Evolutionary conservation across 1,140 invertebrate genomes (phyloP).

Genomic region (Oppia nitens): DNA sequence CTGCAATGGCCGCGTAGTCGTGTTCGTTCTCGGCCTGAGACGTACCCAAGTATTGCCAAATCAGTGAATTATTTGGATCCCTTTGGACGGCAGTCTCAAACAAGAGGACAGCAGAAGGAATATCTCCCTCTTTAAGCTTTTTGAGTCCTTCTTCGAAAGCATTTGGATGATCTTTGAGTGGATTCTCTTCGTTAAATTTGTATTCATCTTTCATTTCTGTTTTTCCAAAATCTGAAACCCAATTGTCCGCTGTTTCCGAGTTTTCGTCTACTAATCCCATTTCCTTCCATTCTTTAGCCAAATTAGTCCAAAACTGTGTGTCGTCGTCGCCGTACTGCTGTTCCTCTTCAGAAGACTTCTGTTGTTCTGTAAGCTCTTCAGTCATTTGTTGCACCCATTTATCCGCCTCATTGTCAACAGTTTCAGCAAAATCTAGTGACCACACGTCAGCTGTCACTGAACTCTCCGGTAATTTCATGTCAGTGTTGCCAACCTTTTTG

Average conservation of each 20-base stretch:
- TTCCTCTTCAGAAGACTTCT: conserved; percentile 17
- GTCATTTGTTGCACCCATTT: neutral
- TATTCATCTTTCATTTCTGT: conserved; percentile 38
- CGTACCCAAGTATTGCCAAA: conserved; percentile 42
- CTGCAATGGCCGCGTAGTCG: conserved; percentile 36
- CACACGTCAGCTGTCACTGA: neutral
- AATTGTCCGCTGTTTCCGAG: neutral
- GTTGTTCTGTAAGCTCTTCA: neutral
- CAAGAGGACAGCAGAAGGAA: conserved; percentile 83
- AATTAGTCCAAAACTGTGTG: conserved; percentile 48
- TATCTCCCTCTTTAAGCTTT: conserved; percentile 63
- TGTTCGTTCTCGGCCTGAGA: conserved; percentile 86
- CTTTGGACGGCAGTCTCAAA: conserved; percentile 90
- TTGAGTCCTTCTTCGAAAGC: conserved; percentile 69
- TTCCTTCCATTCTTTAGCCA: conserved; percentile 60
- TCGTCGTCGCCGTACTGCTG: conserved; percentile 36
- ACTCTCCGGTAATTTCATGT: neutral
- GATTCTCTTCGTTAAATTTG: conserved; percentile 66
- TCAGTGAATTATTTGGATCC: conserved; percentile 53
- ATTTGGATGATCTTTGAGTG: conserved; percentile 39
- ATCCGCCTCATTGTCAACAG: neutral
- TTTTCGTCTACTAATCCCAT: conserved; percentile 27
- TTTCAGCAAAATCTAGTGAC: neutral
- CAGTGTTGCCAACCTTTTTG: conserved; percentile 49
- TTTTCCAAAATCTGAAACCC: neutral